Percentiles rank a stretch among this genome's conserved stretches.
Evolutionary conservation across 2,888 invertebrate genomes (phyloP).

Genomic region (Liodrosophila aerea): DNA sequence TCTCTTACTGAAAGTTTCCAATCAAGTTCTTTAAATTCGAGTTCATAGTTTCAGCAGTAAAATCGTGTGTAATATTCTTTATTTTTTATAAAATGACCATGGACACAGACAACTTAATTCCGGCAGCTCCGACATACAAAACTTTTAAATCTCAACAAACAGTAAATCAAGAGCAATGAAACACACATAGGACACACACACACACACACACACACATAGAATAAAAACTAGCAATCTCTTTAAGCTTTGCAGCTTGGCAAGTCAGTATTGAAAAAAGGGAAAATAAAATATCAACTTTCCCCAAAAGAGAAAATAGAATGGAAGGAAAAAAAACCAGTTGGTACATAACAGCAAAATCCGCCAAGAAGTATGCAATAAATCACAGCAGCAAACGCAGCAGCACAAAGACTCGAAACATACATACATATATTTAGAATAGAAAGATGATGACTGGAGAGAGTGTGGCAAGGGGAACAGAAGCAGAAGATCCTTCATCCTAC

Average conservation of each 20-base stretch:
- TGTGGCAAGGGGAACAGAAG: neutral
- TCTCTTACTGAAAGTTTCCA: too few relatives aligned
- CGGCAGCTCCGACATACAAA: conserved; percentile 9
- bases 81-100: conserved; percentile 35
- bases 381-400: conserved; percentile 51
- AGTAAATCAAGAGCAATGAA: conserved; percentile 40
- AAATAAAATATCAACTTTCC: conserved; percentile 37
- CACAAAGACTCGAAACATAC: conserved; percentile 43
- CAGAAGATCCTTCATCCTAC: conserved; percentile 12
- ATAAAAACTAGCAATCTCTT: conserved; percentile 48
- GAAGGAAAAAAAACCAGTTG: conserved; percentile 36
- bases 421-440: too few relatives aligned
- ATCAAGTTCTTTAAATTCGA: too few relatives aligned
- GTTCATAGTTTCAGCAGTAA: too few relatives aligned
- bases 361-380: conserved; percentile 68
- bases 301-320: conserved; percentile 3
- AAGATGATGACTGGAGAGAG: neutral
- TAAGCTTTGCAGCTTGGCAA: conserved; percentile 44
- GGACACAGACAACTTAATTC: conserved; percentile 50
- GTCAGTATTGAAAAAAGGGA: conserved; percentile 26
- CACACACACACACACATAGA: neutral
- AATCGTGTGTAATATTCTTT: too few relatives aligned
- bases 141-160: conserved; percentile 55
- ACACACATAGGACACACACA: neutral
- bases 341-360: conserved; percentile 60